Base-by-base conservation (phyloP, 2,797 vertebrate genomes). In the Ctenopoma kingsleyae region DNA sequence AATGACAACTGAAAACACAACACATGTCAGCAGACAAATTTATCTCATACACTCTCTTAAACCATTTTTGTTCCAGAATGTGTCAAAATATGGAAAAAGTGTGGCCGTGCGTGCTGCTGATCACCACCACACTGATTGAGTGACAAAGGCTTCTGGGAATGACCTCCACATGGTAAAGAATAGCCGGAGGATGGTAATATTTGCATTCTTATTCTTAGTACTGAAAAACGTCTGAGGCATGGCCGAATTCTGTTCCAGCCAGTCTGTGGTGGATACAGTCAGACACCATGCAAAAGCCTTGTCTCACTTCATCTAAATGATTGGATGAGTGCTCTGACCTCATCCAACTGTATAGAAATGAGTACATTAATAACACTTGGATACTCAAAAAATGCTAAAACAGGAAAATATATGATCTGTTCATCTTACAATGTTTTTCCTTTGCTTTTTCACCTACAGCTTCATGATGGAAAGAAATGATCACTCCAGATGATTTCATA, bases 201-300 rank as follows among this genome's bases (percentile, higher is more conserved):
- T 52, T 59, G 13, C 38, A 38, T 40, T 20, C 9, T 66, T 49
- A 15, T 54, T 51, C 16, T 0, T 3, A 16, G 15, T 6, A 27
- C 7, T 41, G n/a, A 27, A 53, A 3, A 53, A 3, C 11, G 22
- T 15, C 0, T 43, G 19, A 61, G 35, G 93, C 94, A 94, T 95
- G 93, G 92, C 3, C 0, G 92, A 96, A 93, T 96, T 94, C 93
- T 95, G 92, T 85, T 50, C 89, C 86, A 19, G 76, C 92, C 85
- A 19, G 11, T 82, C 62, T 19, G 68, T 94, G 88, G 20, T 86
- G 52, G 41, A 78, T 83, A 76, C 92, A 92, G 71, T 95, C 95
- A 96, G 95, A 96, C 93, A 95, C 92, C 91, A 90, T 95, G 93
- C 94, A 68, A 94, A 61, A 92, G 70, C 57, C n/a, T 78, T 1